Evolutionary conservation across 2,797 vertebrate genomes (phyloP), one percentile per base, ranked within the genome.

Genomic region (Falco naumanni): DNA sequence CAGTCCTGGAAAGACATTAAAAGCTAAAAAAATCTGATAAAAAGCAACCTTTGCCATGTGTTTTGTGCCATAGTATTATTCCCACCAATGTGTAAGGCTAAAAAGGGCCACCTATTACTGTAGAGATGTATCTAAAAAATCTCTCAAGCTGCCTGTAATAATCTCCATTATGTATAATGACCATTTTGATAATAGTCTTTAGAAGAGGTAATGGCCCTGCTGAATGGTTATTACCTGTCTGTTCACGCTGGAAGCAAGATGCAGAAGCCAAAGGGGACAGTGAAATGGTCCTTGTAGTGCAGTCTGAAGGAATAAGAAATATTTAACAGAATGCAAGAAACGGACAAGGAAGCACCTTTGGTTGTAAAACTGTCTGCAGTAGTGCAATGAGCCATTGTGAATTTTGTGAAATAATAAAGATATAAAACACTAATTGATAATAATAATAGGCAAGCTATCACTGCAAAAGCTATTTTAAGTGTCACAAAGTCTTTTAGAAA

Each of bases 111-210:
- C 98, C 97, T 98, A 98, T 98, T 98, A 98, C 96, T 95, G 96
- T 94, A 97, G 97, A 98, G 97, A 98, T 98, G 98, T 98, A 98
- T 98, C 98, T 98, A 98, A 98, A 98, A 98, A 98, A 97, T 97
- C 98, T 98, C 98, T 98, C 98, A 98, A 98, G 97, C 97, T 98
- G 98, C 97, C 97, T 98, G 97, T 98, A 98, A 98, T 98, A 98
- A 98, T 98, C 98, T 98, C 98, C 97, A 98, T 98, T 98, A 98
- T 98, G 97, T 98, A 98, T 98, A 98, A 98, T 98, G 98, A 98
- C 98, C 98, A 98, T 98, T 98, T 98, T 98, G 98, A 98, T 98
- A 98, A 98, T 98, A 98, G 98, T 97, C 98, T 98, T 98, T 98
- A 98, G 98, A 98, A 98, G 97, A 98, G 97, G 97, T 98, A 98